Evolutionary conservation across 1,140 invertebrate genomes (phyloP).

Genomic region (Drosophila setifemur): DNA sequence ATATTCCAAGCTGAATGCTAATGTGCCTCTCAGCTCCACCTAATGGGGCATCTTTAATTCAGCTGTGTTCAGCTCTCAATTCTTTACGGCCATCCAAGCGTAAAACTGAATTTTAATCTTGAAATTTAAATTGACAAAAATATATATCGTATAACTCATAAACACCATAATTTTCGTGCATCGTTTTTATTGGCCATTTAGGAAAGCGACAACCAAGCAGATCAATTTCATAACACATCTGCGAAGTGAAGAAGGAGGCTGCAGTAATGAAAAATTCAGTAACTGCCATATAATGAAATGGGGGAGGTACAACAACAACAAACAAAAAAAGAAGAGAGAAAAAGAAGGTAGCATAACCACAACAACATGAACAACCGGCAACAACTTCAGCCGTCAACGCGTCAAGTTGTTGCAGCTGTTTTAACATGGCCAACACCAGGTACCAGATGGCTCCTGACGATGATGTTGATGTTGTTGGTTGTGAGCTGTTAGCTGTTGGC

Average conservation of each 20-base stretch:
- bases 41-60: conserved; percentile 33
- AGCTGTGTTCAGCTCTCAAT: conserved; percentile 5
- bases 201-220: conserved; percentile 41
- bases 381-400: conserved; percentile 23
- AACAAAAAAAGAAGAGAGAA: too few relatives aligned
- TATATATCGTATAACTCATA: conserved; percentile 6
- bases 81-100: conserved; percentile 10
- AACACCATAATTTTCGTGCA: conserved; percentile 18
- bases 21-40: conserved; percentile 10
- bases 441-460: neutral
- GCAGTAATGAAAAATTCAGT: conserved; percentile 12
- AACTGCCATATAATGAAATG: conserved; percentile 60
- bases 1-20: conserved; percentile 11
- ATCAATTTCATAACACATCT: conserved; percentile 54
- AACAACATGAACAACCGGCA: conserved; percentile 22
- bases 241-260: conserved; percentile 1
- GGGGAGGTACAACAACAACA: too few relatives aligned
- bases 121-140: conserved; percentile 13
- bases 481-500: too few relatives aligned
- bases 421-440: conserved; percentile 43
- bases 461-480: neutral
- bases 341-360: conserved; percentile 21
- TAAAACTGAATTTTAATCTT: conserved; percentile 3
- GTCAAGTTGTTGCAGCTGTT: conserved; percentile 71
- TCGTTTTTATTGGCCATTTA: conserved; percentile 56